Conservation (phyloP, 2,888 invertebrate species). For the Plebejus melissa region DNA sequence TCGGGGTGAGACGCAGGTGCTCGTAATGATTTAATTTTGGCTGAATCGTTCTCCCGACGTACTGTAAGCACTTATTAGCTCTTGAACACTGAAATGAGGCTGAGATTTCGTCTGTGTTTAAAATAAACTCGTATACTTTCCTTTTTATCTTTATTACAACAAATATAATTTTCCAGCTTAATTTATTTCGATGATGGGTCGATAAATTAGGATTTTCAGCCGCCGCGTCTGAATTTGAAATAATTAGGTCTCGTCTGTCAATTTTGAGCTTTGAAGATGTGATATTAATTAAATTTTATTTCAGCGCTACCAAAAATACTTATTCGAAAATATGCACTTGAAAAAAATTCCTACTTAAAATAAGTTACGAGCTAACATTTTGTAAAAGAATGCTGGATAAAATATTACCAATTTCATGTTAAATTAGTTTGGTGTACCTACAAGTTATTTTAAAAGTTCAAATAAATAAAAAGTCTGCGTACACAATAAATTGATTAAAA, state of each 20-base stretch:
- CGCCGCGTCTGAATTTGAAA: neutral
- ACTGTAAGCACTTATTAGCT: conserved; percentile 49
- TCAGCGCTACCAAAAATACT: neutral
- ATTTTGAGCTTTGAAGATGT: conserved; percentile 1
- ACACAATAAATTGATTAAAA: conserved; percentile 4
- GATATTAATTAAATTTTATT: conserved; percentile 1
- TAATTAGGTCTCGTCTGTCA: conserved; percentile 4
- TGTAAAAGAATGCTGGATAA: neutral
- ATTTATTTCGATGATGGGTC: conserved; percentile 1
- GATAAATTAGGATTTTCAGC: neutral
- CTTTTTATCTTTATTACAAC: conserved; percentile 20
- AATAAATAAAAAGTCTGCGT: neutral
- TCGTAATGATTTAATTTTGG: conserved; percentile 66
- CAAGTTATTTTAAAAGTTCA: neutral
- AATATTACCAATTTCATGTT: neutral
- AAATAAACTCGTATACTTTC: conserved; percentile 26
- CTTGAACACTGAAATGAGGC: conserved; percentile 51
- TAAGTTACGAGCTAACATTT: neutral
- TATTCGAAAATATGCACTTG: neutral
- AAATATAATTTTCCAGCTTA: conserved; percentile 3
- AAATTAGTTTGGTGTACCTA: neutral
- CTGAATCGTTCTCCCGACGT: conserved; percentile 48
- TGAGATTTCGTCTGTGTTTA: conserved; percentile 41
- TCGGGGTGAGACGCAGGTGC: conserved; percentile 57
- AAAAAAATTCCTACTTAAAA: neutral